Conservation (phyloP, 2,113 vertebrate genomes). For the Excalfactoria chinensis region DNA sequence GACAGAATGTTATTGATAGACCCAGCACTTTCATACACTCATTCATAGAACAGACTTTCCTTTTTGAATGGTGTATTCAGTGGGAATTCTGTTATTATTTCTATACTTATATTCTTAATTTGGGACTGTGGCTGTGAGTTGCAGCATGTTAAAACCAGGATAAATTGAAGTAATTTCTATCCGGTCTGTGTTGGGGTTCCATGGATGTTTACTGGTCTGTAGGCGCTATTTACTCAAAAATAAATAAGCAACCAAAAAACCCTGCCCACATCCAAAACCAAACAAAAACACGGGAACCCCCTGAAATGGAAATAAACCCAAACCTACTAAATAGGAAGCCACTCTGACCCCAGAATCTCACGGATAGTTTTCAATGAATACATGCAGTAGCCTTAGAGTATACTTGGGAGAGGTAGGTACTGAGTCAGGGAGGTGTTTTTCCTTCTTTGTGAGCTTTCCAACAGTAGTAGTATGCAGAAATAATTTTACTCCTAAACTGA, state of each 20-base stretch:
- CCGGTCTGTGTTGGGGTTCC: background rate
- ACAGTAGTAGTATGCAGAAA: background rate
- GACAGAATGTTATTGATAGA: background rate
- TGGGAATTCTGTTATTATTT: background rate
- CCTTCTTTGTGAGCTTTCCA: background rate
- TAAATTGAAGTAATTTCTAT: background rate
- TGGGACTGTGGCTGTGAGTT: background rate
- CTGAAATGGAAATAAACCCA: background rate
- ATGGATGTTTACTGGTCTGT: background rate
- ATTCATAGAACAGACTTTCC: background rate
- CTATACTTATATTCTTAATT: background rate
- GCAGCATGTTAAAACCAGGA: background rate
- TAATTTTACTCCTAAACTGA: background rate
- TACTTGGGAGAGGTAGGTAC: background rate
- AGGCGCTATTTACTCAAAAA: background rate
- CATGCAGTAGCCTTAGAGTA: rapidly evolving
- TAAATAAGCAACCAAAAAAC: background rate
- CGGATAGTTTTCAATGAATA: background rate
- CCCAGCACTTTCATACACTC: background rate
- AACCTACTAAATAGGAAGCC: background rate
- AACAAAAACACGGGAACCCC: background rate
- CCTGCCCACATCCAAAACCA: too few relatives aligned
- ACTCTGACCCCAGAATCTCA: background rate
- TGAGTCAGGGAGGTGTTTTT: background rate
- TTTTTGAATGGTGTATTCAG: background rate